Base-by-base conservation (phyloP, 2,113 vertebrate genomes). In the Uropsilus gracilis region DNA sequence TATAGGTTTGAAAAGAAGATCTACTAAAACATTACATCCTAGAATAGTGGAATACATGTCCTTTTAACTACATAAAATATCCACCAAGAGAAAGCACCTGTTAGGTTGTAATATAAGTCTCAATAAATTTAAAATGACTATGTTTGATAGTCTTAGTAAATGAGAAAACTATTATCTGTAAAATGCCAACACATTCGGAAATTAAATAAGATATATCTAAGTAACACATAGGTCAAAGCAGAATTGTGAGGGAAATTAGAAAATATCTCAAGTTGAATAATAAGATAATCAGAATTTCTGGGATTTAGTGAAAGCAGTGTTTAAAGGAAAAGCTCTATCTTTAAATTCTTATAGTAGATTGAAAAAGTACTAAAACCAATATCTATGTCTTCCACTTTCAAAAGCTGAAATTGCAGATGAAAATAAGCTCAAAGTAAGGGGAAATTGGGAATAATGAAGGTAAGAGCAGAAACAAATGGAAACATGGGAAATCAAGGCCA, bases 361-460 rank as follows among this genome's bases (percentile, higher is more conserved):
- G 50, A 92, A 84, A 78, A 89, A 90, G 57, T 59, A 83, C 34
- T 78, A 77, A 83, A 72, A 83, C 32, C 61, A 89, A 39, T 46
- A 86, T 57, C 63, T 71, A 46, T 80, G 20, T 16, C 66, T 89
- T 76, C 24, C 9, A 32, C 46, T 32, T 34, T 77, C 16, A 53
- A 37, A 34, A 77, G n/a, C 73, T 39, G 46, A 78, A 32, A 77
- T 59, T 59, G 17, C 72, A 69, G 34, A 78, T 44, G 5, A 84
- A 84, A 83, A 73, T 34, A 89, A 69, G 34, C 72, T 44, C 8
- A 84, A 84, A 83, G 68, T 34, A 89, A 44, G n/a, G 69, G 80
- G 53, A 72, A 85, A 8, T 17, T 34, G 94, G 34, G 24, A 86
- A 86, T 73, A 55, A 93, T 55, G 72, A 86, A 97, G n/a, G n/a